phyloP scores from a whole-genome alignment of 2,797 vertebrate genomes.

The Pygocentrus nattereri region DNA sequence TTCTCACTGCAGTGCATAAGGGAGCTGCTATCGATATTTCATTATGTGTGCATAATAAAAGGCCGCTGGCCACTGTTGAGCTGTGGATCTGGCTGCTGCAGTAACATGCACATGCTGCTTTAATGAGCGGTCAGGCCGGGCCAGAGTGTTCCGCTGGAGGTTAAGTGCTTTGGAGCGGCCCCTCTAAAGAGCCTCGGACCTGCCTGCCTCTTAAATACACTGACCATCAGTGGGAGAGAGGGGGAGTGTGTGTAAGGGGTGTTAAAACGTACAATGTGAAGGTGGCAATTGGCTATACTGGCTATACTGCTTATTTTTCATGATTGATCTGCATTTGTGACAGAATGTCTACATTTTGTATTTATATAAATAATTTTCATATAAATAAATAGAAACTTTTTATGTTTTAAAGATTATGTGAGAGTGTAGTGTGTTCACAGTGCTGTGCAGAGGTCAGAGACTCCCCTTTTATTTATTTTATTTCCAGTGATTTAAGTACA shows the following conservation, averaged over 20 bases:
- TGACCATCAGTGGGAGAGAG: background rate
- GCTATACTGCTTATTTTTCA: background rate
- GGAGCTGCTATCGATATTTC: conserved; percentile 78
- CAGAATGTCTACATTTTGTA: background rate
- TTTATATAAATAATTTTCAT: too few species aligned
- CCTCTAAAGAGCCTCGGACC: conserved; percentile 59
- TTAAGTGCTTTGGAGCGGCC: conserved; percentile 29
- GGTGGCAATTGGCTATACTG: background rate
- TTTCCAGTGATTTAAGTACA: too few species aligned
- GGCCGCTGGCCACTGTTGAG: conserved; percentile 71
- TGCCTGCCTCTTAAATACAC: conserved; percentile 55
- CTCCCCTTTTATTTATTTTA: too few species aligned
- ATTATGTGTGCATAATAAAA: conserved; percentile 76
- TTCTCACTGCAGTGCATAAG: conserved; percentile 70
- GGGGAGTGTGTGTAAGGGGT: too few species aligned
- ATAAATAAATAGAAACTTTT: too few species aligned
- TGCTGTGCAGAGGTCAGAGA: too few species aligned
- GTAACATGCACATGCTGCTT: conserved; percentile 69
- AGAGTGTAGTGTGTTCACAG: background rate
- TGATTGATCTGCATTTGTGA: background rate
- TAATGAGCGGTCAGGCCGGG: conserved; percentile 61
- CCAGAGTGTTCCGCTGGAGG: background rate
- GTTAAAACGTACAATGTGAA: background rate
- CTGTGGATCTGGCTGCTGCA: conserved; percentile 51
- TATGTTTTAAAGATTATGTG: too few species aligned